These are phyloP conservation scores for Drosophila flavopinicola DNA, from an alignment of 2,888 invertebrate genomes.

Conservation along the genomic window DNA sequence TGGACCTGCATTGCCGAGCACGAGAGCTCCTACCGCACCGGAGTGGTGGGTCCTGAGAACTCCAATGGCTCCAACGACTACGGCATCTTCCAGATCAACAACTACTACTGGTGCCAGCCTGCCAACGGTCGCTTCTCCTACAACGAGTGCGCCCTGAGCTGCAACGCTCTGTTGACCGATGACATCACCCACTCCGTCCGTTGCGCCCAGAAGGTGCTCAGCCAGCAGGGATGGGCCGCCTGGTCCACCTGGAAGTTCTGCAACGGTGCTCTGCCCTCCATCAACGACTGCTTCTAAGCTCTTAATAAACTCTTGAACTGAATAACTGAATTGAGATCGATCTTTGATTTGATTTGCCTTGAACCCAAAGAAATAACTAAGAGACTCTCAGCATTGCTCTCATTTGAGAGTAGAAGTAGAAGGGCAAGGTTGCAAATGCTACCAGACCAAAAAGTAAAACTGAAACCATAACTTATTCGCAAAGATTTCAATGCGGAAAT, in stretches of 20 bases:
- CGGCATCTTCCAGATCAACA: slow-evolving; percentile 12
- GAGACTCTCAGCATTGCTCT: too few relatives aligned
- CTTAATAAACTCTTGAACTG: not conserved
- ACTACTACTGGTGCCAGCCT: slow-evolving; percentile 40
- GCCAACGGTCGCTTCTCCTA: not conserved
- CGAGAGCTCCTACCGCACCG: slow-evolving; percentile 8
- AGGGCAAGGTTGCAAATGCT: too few relatives aligned
- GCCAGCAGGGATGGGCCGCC: slow-evolving; percentile 73
- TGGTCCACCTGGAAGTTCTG: slow-evolving; percentile 76
- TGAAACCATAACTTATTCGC: too few relatives aligned
- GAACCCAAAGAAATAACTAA: too few relatives aligned
- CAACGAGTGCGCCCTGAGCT: slow-evolving; percentile 40
- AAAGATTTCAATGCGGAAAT: too few relatives aligned
- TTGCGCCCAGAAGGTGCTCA: slow-evolving; percentile 69
- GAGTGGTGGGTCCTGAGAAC: slow-evolving; percentile 79
- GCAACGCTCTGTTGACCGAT: slow-evolving; percentile 70
- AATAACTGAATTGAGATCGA: not conserved
- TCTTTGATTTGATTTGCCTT: too few relatives aligned
- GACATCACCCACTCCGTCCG: slow-evolving; percentile 66
- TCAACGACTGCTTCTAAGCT: slow-evolving; percentile 58
- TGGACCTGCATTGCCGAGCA: slow-evolving; percentile 3
- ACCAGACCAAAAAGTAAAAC: too few relatives aligned
- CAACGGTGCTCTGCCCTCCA: slow-evolving; percentile 55
- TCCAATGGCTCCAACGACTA: slow-evolving; percentile 63
- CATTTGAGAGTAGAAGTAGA: too few relatives aligned